Percentiles rank a stretch among this genome's conserved stretches.
These are phyloP conservation scores for Nylanderia fulva DNA, from an alignment of 1,140 invertebrate species.

Conservation along the genomic window DNA sequence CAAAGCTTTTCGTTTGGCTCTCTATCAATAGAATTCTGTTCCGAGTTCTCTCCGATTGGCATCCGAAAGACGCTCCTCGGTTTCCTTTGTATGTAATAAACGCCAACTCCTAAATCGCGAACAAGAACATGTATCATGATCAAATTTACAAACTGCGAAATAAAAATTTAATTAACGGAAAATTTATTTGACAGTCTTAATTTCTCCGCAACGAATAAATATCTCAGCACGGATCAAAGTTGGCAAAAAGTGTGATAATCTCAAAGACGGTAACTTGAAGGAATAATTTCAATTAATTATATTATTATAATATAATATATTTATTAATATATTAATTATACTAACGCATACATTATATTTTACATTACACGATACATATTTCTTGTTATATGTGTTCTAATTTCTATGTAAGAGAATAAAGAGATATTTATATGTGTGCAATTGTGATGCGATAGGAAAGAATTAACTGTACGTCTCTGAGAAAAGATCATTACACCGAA, in stretches of 20 bases:
- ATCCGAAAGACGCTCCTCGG: neutral
- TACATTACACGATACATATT: no score
- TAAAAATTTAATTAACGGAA: neutral
- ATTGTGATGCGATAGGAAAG: neutral
- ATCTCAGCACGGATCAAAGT: neutral
- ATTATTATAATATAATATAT: neutral
- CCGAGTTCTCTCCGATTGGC: conserved; percentile 10
- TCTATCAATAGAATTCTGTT: conserved; percentile 39
- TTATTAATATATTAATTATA: neutral
- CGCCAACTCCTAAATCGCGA: neutral
- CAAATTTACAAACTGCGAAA: neutral
- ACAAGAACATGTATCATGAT: neutral
- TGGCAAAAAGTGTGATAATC: neutral
- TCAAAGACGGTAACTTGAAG: neutral
- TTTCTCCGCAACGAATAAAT: neutral
- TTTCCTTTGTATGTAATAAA: conserved; percentile 13
- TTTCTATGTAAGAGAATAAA: no score
- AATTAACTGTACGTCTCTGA: neutral
- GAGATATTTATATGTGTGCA: no score
- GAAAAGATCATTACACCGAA: neutral
- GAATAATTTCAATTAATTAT: neutral
- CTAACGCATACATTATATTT: no score
- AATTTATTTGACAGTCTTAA: neutral
- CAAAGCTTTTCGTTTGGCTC: conserved; percentile 15
- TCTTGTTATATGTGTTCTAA: no score